Evolutionary conservation across 2,888 invertebrate genomes (phyloP), one percentile per base, ranked within the genome.

Genomic region (Macroteleia sp.): DNA sequence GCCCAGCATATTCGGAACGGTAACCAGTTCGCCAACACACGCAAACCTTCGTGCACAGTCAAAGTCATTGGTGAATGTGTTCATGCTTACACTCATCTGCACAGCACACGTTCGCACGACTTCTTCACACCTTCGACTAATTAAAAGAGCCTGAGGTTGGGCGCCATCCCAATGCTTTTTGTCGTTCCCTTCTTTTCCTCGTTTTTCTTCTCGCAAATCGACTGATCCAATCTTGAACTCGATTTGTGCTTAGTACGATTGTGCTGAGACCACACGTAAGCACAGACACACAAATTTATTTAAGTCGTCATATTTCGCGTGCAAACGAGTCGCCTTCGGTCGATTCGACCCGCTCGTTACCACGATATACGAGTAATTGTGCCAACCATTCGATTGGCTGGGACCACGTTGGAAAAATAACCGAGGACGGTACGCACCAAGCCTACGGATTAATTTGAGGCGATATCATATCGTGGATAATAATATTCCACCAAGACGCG

Each of bases 81-180:
- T 28, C 12, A 17, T 22, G 50, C 59, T 52, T 56, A 52, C 77
- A 69, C 39, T 16, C 54, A 30, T 50, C 9, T 54, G 25, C 41
- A 52, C 42, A 77, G 73, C 81, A 80, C 83, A 81, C 82, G 82
- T 82, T 83, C 84, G 83, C 86, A 85, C 85, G 83, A 83, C 84
- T 85, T 83, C 83, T 88, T 88, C 88, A 83, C 88, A 87, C 88
- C 86, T 87, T 81, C 80, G 85, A 85, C 87, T 87, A 88, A 88
- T 88, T 88, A 88, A 88, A 88, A 87, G 87, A 84, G 81, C 80
- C 84, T 81, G 76, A 41, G 44, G 52, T 36, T 30, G 22, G 57
- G 56, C 57, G 67, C 66, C 62, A 19, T 14, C 4, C 48, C 42
- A 25, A 30, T 22, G 75, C 32, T 61, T 56, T 62, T 59, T 48